phyloP scores from a whole-genome alignment of 2,797 vertebrate species.

The Sebastes vulpes region DNA sequence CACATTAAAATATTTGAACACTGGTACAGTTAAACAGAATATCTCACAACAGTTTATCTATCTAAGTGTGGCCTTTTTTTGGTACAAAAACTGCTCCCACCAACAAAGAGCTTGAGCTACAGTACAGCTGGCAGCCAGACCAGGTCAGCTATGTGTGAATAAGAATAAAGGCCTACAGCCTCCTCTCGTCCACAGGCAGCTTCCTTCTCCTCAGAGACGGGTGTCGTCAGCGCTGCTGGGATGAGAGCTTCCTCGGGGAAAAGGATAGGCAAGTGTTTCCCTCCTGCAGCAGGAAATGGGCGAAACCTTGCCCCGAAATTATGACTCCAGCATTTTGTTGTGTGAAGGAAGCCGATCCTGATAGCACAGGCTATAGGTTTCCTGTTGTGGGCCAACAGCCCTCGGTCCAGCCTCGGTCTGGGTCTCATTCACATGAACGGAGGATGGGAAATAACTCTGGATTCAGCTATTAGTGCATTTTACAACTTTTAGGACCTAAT shows the following conservation, averaged over 20 bases:
- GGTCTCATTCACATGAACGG: too few species aligned
- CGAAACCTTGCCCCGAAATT: conserved; percentile 89
- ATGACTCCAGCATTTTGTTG: conserved; percentile 89
- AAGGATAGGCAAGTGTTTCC: conserved; percentile 83
- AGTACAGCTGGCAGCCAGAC: not conserved
- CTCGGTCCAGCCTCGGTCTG: not conserved
- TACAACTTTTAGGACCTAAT: too few species aligned
- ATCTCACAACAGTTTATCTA: not conserved
- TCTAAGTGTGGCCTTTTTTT: not conserved
- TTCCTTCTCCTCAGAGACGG: conserved; percentile 39
- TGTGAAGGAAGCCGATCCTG: conserved; percentile 93
- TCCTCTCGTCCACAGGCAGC: not conserved
- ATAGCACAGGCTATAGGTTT: conserved; percentile 92
- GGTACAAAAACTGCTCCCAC: not conserved
- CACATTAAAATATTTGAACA: not conserved
- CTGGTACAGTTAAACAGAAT: not conserved
- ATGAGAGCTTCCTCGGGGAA: conserved; percentile 68
- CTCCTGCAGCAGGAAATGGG: conserved; percentile 93
- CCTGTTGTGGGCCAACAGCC: conserved; percentile 91
- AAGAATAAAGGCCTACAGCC: conserved; percentile 9
- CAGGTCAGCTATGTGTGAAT: not conserved
- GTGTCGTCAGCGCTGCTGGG: conserved; percentile 50
- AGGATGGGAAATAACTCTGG: too few species aligned
- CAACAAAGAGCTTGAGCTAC: not conserved
- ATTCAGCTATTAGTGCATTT: too few species aligned